Evolutionary conservation across 2,888 invertebrate genomes (phyloP).

Genomic region (Drosophila ezoana): DNA sequence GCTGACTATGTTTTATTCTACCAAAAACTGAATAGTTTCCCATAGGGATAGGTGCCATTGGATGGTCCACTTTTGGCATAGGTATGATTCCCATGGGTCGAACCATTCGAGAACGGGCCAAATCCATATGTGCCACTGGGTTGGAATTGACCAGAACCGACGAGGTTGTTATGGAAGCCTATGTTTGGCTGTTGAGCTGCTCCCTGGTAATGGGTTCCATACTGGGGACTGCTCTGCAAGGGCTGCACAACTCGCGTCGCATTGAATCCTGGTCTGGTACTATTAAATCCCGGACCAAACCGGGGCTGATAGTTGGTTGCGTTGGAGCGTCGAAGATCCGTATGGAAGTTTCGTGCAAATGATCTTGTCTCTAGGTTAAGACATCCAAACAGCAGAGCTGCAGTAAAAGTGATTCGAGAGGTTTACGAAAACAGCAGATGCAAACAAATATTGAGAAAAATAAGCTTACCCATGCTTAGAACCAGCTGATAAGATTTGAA

Average conservation of each 20-base stretch:
- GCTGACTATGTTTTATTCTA: slow-evolving; percentile 6
- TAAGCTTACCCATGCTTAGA: slow-evolving; percentile 50
- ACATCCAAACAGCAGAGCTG: slow-evolving; percentile 46
- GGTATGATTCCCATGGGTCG: slow-evolving; percentile 24
- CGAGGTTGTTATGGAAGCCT: slow-evolving; percentile 9
- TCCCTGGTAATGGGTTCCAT: slow-evolving; percentile 7
- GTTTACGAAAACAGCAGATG: slow-evolving; percentile 4
- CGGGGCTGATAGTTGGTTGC: slow-evolving; percentile 25
- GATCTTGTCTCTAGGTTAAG: slow-evolving; percentile 31
- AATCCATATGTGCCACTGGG: not conserved
- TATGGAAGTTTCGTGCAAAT: slow-evolving; percentile 7
- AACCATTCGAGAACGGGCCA: slow-evolving; percentile 7
- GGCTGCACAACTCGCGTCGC: not conserved
- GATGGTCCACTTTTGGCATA: slow-evolving; percentile 9
- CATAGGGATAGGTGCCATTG: slow-evolving; percentile 16
- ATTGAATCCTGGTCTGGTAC: slow-evolving; percentile 8
- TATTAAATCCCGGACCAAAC: slow-evolving; percentile 9
- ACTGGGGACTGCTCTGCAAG: slow-evolving; percentile 1
- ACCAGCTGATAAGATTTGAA: slow-evolving; percentile 51
- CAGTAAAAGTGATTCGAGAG: not conserved
- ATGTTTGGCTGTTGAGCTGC: slow-evolving; percentile 10
- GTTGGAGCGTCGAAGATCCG: slow-evolving; percentile 31
- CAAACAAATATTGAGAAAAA: slow-evolving; percentile 6
- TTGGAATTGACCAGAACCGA: not conserved
- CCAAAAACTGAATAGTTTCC: slow-evolving; percentile 44